These are phyloP conservation scores for Poecile atricapillus DNA, from an alignment of 2,113 vertebrate genomes.

Conservation along the genomic window DNA sequence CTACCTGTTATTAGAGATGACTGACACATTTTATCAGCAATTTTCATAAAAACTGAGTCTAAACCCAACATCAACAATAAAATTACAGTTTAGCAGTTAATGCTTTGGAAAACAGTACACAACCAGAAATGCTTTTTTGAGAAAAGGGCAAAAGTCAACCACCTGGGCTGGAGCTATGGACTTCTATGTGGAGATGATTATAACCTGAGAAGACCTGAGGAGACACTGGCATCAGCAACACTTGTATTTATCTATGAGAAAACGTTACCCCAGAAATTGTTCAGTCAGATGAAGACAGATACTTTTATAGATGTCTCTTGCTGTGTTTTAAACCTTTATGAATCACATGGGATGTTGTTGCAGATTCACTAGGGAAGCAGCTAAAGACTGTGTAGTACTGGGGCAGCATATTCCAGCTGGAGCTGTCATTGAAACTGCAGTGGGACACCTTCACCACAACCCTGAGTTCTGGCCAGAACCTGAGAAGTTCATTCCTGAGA, in stretches of 20 bases:
- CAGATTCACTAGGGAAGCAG: slow-evolving; percentile 85
- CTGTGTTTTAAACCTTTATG: not conserved
- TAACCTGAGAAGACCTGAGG: not conserved
- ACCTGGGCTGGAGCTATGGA: not conserved
- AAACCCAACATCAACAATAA: not conserved
- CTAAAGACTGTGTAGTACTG: slow-evolving; percentile 79
- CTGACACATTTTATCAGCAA: not conserved
- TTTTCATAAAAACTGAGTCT: not conserved
- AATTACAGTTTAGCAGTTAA: not conserved
- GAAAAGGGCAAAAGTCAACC: not conserved
- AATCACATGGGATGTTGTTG: not conserved
- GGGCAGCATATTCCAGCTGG: slow-evolving; percentile 84
- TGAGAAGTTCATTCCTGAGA: slow-evolving; percentile 88
- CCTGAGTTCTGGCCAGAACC: slow-evolving; percentile 86
- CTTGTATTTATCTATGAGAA: not conserved
- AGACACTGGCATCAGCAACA: not conserved
- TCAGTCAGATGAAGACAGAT: not conserved
- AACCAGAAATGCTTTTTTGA: not conserved
- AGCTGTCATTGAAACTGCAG: slow-evolving; percentile 80
- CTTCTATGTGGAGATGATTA: not conserved
- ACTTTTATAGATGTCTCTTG: not conserved
- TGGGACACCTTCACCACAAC: slow-evolving; percentile 85
- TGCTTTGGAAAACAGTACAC: not conserved
- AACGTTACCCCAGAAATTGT: not conserved
- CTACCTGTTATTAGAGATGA: not conserved